Conservation (phyloP, 2,113 vertebrate species). For the Hylia prasina region DNA sequence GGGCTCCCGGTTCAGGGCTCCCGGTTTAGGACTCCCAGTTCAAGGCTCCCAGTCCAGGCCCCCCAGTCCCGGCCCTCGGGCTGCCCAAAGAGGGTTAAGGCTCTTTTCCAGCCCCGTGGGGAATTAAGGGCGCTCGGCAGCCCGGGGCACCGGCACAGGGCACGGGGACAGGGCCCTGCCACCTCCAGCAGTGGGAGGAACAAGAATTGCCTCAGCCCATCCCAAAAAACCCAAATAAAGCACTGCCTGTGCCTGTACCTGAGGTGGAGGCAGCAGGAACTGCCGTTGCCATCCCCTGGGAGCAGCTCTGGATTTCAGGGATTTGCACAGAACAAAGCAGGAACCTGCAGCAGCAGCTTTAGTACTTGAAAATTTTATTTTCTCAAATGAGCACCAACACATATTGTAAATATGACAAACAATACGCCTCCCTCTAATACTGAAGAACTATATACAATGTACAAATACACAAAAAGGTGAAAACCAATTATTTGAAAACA, state of each 20-base stretch:
- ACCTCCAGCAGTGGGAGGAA: neutral
- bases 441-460: constrained; percentile 77
- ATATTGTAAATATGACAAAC: constrained; percentile 78
- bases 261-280: neutral
- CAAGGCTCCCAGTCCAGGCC: neutral
- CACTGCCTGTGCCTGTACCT: accelerated
- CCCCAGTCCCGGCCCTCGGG: neutral
- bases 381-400: constrained; percentile 87
- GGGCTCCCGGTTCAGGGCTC: too few species aligned
- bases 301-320: neutral
- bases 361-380: constrained; percentile 85
- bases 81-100: neutral
- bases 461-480: constrained; percentile 69
- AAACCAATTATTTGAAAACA: constrained; percentile 67
- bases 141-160: neutral
- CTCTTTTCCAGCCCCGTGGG: neutral
- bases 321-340: neutral
- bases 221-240: neutral
- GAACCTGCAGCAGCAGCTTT: neutral
- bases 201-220: neutral
- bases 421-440: constrained; percentile 76
- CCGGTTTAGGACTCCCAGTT: neutral
- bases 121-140: neutral
- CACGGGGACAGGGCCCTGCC: neutral
- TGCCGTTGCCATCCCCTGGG: accelerated